Base-by-base conservation (phyloP, 2,113 vertebrate genomes). In the Xenopus borealis region DNA sequence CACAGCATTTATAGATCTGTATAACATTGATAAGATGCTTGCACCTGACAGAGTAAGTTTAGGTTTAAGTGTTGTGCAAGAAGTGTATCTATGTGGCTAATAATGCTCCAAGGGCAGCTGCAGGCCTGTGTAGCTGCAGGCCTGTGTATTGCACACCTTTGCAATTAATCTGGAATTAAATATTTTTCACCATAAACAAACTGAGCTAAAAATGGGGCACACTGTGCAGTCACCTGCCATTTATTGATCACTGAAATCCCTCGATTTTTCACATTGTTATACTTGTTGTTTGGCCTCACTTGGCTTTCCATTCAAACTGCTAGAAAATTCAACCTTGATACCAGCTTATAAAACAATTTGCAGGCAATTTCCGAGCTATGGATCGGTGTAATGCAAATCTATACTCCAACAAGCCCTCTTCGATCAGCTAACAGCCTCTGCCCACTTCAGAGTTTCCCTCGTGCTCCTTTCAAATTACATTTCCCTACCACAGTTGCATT, bases 281-380 rank as follows among this genome's bases (percentile, higher is more conserved):
- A 7, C 63, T 18, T 44, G 63, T 45, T 18, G 1, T 16, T 65
- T 12, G 16, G 63, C 33, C 63, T 10, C 63, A 30, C 2, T 17
- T 45, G 63, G 33, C 63, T n/a, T 40, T 65, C 30, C 27, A 65
- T 65, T 65, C 63, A 45, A 45, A 19, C 63, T 65, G 40, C 40
- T 44, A 45, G 23, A 45, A 65, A 65, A 69, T 69, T 55, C 23
- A 50, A 27, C 66, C 52, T n/a, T 33, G 66, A 69, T 30, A 55
- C 20, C 5, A 30, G 66, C 66, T 69, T 69, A 69, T 14, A 69
- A 57, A 69, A 69, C 66, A 53, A 69, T 69, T 57, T 57, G 16
- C 50, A 30, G 27, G 50, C 50, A 33, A 69, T 69, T 69, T 53
- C 52, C 47, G 33, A 20, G 33, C 50, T 33, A 19, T 20, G 50